Percentiles rank a stretch among this genome's conserved stretches.
Conservation (phyloP, 1,140 invertebrate species). For the Magallana gigas region DNA sequence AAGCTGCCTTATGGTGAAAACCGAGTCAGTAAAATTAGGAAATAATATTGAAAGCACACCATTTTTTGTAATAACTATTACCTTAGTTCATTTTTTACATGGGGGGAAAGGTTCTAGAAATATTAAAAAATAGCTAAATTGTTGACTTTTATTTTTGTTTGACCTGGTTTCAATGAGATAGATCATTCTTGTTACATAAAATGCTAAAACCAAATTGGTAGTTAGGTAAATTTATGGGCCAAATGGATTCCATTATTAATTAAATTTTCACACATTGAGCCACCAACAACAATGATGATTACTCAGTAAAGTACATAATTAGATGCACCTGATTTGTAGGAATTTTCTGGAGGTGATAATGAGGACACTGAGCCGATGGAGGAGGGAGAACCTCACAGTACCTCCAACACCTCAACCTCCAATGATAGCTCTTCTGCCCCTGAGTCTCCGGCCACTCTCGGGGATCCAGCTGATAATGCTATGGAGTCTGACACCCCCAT, state of each 20-base stretch:
- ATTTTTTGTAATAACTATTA: not conserved
- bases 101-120: not conserved
- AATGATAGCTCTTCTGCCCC: conserved; percentile 71
- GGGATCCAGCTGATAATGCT: conserved; percentile 60
- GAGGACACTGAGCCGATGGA: conserved; percentile 47
- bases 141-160: too few relatives aligned
- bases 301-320: too few relatives aligned
- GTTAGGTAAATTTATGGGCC: too few relatives aligned
- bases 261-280: too few relatives aligned
- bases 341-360: conserved; percentile 1
- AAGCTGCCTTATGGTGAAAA: conserved; percentile 41
- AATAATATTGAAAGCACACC: too few relatives aligned
- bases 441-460: conserved; percentile 51
- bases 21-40: conserved; percentile 37
- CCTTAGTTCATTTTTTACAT: not conserved
- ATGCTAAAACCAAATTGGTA: too few relatives aligned
- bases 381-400: conserved; percentile 53
- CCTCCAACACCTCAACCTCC: conserved; percentile 6
- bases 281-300: too few relatives aligned
- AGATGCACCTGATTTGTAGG: not conserved
- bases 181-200: too few relatives aligned
- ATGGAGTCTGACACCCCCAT: conserved; percentile 77
- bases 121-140: too few relatives aligned
- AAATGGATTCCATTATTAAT: too few relatives aligned
- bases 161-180: too few relatives aligned